Conservation (phyloP, 64 coral and sea anemone genomes). For the Actinia equina region DNA sequence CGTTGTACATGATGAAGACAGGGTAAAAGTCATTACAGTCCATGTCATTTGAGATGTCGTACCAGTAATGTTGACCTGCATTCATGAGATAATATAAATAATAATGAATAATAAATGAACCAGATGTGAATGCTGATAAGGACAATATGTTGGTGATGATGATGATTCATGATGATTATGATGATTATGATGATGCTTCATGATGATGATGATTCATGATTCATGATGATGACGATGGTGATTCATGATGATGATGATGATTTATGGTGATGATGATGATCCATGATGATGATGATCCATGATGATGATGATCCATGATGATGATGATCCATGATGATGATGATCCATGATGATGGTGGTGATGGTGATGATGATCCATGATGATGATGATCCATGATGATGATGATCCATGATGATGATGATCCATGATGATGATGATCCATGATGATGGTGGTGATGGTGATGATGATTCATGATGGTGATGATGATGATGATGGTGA, state of each 20-base stretch:
- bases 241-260: not conserved
- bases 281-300: not conserved
- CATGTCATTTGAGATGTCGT: conserved; percentile 82
- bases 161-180: no score
- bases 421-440: not conserved
- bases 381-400: not conserved
- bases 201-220: no score
- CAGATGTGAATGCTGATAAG: no score
- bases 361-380: not conserved
- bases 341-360: not conserved
- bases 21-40: conserved; percentile 82
- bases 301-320: not conserved
- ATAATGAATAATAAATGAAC: no score
- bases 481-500: not conserved
- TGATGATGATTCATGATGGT: not conserved
- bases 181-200: no score
- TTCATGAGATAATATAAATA: no score
- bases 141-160: no score
- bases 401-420: not conserved
- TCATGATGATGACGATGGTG: no score
- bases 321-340: not conserved
- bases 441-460: not conserved
- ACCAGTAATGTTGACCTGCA: conserved; percentile 93
- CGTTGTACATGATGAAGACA: conserved; percentile 79
- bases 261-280: not conserved